phyloP scores from a whole-genome alignment of 2,113 vertebrate species.

The Pollachius pollachius region DNA sequence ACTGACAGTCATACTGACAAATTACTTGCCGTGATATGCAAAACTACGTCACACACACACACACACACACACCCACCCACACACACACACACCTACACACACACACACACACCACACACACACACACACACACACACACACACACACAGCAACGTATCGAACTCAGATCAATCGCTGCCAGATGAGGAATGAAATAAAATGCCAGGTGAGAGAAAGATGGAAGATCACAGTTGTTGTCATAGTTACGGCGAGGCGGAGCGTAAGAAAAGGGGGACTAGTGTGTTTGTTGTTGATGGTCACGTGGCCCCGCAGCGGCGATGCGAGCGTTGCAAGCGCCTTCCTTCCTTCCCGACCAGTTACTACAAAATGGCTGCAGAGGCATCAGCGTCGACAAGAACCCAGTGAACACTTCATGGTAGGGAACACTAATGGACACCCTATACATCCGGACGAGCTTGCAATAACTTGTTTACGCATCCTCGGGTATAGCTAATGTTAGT shows the following conservation, averaged over 20 bases:
- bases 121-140: background rate
- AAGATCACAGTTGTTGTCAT: slow-evolving; percentile 65
- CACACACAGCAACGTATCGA: too few relatives aligned
- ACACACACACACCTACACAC: background rate
- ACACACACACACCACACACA: background rate
- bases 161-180: too few relatives aligned
- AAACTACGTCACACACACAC: too few relatives aligned
- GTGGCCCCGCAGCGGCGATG: slow-evolving; percentile 66
- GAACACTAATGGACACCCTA: slow-evolving; percentile 16
- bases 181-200: too few relatives aligned
- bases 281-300: slow-evolving; percentile 76
- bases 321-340: slow-evolving; percentile 61
- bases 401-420: slow-evolving; percentile 70
- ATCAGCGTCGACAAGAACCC: slow-evolving; percentile 73
- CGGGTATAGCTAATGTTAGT: slow-evolving; percentile 9
- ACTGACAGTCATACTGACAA: background rate
- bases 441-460: background rate
- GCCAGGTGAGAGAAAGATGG: slow-evolving; percentile 21
- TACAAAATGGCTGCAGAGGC: slow-evolving; percentile 92
- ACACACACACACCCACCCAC: too few relatives aligned
- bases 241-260: slow-evolving; percentile 63
- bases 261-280: slow-evolving; percentile 40
- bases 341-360: slow-evolving; percentile 83
- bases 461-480: background rate
- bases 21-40: too few relatives aligned